phyloP scores from a whole-genome alignment of 2,113 vertebrate genomes.

The Chiloscyllium plagiosum region DNA sequence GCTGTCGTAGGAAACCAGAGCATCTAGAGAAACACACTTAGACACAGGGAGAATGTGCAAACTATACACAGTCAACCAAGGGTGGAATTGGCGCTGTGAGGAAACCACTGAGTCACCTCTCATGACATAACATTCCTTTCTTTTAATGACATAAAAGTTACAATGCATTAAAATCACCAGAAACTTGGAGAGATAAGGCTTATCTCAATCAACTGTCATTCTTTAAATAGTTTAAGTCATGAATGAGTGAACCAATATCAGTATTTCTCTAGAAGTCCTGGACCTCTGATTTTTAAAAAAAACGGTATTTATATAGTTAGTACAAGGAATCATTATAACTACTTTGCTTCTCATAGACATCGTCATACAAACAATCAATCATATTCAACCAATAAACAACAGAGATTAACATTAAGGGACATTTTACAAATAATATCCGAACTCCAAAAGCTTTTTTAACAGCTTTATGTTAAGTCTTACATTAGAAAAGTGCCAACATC shows the following conservation, averaged over 20 bases:
- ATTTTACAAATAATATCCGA: background rate
- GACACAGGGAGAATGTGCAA: no score
- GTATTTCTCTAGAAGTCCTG: background rate
- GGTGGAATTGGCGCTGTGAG: no score
- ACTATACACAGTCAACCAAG: no score
- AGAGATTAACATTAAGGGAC: background rate
- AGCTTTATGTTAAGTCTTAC: background rate
- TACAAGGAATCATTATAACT: background rate
- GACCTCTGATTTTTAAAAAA: background rate
- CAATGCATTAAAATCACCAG: background rate
- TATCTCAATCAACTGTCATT: background rate
- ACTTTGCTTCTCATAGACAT: background rate
- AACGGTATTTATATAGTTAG: background rate
- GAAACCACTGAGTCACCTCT: no score
- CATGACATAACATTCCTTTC: background rate
- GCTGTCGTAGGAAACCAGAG: no score
- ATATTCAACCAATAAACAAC: background rate
- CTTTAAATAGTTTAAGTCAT: background rate
- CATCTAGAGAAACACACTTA: no score
- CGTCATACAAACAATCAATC: background rate
- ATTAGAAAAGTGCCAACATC: background rate
- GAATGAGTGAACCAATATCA: background rate
- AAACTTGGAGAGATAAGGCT: background rate
- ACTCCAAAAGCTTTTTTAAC: background rate
- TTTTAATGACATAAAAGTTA: background rate